Conservation (phyloP, 2,888 invertebrate species). For the Drosophila flavopinicola region DNA sequence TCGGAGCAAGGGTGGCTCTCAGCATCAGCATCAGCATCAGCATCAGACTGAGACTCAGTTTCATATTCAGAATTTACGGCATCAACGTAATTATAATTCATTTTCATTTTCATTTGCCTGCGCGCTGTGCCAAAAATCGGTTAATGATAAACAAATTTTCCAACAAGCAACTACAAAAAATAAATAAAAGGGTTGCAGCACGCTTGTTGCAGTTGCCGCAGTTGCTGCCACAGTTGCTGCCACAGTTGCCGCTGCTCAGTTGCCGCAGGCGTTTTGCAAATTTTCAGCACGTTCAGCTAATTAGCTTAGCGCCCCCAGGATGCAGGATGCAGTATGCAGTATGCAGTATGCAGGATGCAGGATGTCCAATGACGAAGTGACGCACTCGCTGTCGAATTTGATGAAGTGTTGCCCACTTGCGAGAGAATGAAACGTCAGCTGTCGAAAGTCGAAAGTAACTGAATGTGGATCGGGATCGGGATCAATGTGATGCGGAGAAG, state of each 20-base stretch:
- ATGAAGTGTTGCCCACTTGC: conserved; percentile 19
- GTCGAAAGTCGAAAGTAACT: conserved; percentile 46
- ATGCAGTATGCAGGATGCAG: background rate
- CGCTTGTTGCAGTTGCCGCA: conserved; percentile 25
- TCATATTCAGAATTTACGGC: too few species aligned
- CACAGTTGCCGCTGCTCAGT: conserved; percentile 48
- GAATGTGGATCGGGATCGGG: background rate
- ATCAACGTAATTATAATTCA: conserved; percentile 74
- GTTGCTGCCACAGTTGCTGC: conserved; percentile 15
- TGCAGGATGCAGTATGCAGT: background rate
- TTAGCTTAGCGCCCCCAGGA: conserved; percentile 39
- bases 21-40: conserved; percentile 6
- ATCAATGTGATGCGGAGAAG: conserved; percentile 6
- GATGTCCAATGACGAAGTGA: conserved; percentile 2
- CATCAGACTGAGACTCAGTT: too few species aligned
- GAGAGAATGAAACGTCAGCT: conserved; percentile 36
- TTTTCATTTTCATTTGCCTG: conserved; percentile 61
- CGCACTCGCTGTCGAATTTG: conserved; percentile 6
- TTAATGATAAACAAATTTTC: conserved; percentile 78
- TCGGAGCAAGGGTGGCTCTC: conserved; percentile 53
- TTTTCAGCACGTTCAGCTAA: conserved; percentile 42
- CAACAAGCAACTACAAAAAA: conserved; percentile 13
- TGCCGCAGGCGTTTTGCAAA: conserved; percentile 53
- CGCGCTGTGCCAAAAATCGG: conserved; percentile 51
- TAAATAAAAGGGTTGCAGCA: conserved; percentile 59